Conservation (phyloP, 2,113 vertebrate genomes). For the Emydocephalus ijimae region DNA sequence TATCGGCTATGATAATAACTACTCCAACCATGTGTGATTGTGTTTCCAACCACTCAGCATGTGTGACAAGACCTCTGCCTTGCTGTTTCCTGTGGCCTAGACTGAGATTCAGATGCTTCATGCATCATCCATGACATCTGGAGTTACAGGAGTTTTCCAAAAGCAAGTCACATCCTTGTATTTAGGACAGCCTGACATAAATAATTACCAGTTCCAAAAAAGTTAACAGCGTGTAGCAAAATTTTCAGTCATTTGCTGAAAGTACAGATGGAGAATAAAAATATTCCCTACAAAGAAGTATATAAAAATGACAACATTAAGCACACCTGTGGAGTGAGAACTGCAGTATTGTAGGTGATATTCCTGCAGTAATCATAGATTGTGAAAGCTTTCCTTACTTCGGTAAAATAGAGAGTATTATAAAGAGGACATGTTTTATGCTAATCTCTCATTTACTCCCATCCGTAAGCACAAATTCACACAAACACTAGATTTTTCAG, state of each 20-base stretch:
- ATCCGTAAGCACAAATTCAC: background rate
- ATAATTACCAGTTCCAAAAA: conserved; percentile 42
- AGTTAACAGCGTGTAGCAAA: conserved; percentile 5
- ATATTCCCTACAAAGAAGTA: conserved; percentile 1
- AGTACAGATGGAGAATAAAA: conserved; percentile 6
- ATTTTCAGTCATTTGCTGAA: conserved; percentile 21
- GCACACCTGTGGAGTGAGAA: conserved; percentile 18
- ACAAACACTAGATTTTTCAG: background rate
- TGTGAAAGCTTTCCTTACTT: background rate
- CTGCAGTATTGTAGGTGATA: conserved; percentile 6
- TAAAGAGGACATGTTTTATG: background rate
- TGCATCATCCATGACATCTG: conserved; percentile 50
- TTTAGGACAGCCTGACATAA: conserved; percentile 42
- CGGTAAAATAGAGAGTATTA: background rate
- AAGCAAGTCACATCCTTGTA: conserved; percentile 33
- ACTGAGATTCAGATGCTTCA: conserved; percentile 58
- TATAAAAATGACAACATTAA: conserved; percentile 19
- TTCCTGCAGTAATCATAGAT: conserved; percentile 14
- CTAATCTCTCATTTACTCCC: background rate
- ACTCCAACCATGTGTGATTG: conserved; percentile 46
- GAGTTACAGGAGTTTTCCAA: conserved; percentile 24
- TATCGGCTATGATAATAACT: conserved; percentile 51
- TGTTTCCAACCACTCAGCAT: conserved; percentile 60
- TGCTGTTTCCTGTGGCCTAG: conserved; percentile 51
- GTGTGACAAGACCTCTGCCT: conserved; percentile 62